phyloP scores from a whole-genome alignment of 2,797 vertebrate genomes.

The Ispidina lecontei region DNA sequence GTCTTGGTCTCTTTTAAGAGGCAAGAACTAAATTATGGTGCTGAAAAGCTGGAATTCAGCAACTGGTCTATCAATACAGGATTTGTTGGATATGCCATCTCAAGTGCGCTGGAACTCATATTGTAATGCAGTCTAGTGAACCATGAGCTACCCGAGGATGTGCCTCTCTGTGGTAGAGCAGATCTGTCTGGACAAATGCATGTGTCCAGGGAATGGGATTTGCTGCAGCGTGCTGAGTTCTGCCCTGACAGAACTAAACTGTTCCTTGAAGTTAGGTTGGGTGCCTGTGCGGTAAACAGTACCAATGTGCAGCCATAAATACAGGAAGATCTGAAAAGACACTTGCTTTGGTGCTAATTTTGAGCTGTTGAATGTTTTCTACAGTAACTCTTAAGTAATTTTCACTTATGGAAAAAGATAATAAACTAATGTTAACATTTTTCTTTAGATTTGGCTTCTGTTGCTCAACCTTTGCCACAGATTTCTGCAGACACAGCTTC shows the following conservation, averaged over 20 bases:
- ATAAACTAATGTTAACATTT: neutral
- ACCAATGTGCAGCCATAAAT: neutral
- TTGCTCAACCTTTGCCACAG: constrained; percentile 76
- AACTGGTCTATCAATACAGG: neutral
- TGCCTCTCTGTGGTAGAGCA: neutral
- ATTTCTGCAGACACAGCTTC: constrained; percentile 82
- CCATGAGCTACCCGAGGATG: neutral
- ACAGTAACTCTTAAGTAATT: neutral
- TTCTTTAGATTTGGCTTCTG: constrained; percentile 77
- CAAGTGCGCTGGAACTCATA: neutral
- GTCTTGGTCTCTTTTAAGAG: neutral
- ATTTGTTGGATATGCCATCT: neutral
- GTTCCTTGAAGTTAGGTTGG: neutral
- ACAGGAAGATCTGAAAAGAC: neutral
- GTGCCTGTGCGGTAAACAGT: neutral
- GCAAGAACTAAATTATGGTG: neutral
- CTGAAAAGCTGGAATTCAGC: neutral
- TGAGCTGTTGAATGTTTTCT: neutral
- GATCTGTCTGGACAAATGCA: neutral
- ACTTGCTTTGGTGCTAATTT: neutral
- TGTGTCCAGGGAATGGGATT: neutral
- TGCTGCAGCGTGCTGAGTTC: neutral
- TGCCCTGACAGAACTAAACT: neutral
- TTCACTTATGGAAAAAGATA: neutral
- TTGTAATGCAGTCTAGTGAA: neutral